Conservation (phyloP, 2,888 invertebrate genomes). For the Papilio elwesi region DNA sequence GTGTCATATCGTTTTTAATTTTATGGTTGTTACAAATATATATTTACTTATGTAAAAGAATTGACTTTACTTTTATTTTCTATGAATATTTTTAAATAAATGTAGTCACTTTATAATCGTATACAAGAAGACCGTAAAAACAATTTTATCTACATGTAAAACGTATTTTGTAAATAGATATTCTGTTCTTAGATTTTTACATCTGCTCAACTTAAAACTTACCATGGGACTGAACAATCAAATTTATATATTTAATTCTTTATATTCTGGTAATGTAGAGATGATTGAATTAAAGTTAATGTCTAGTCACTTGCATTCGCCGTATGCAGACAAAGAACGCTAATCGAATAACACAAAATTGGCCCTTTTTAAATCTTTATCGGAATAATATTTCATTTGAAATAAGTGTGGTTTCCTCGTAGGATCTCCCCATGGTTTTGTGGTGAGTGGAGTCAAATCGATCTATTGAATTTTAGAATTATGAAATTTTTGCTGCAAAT, state of each 20-base stretch:
- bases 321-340: constrained; percentile 45
- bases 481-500: constrained; percentile 25
- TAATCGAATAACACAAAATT: constrained; percentile 46
- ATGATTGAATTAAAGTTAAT: constrained; percentile 47
- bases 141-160: constrained; percentile 70
- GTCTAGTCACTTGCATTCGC: constrained; percentile 63
- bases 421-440: constrained; percentile 50
- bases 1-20: constrained; percentile 62
- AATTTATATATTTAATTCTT: constrained; percentile 51
- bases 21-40: constrained; percentile 55
- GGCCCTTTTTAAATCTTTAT: constrained; percentile 38
- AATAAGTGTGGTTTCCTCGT: constrained; percentile 46
- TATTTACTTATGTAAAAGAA: constrained; percentile 43
- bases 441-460: constrained; percentile 55
- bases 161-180: constrained; percentile 79
- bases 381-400: constrained; percentile 41
- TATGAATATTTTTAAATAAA: constrained; percentile 51
- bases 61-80: constrained; percentile 59
- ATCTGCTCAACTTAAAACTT: constrained; percentile 82
- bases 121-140: constrained; percentile 65
- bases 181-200: constrained; percentile 79
- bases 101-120: constrained; percentile 75
- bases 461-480: constrained; percentile 28
- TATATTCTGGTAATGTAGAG: constrained; percentile 50
- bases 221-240: constrained; percentile 70